Base-by-base conservation (phyloP, 2,797 vertebrate species). In the Paramormyrops hopkinsi region DNA sequence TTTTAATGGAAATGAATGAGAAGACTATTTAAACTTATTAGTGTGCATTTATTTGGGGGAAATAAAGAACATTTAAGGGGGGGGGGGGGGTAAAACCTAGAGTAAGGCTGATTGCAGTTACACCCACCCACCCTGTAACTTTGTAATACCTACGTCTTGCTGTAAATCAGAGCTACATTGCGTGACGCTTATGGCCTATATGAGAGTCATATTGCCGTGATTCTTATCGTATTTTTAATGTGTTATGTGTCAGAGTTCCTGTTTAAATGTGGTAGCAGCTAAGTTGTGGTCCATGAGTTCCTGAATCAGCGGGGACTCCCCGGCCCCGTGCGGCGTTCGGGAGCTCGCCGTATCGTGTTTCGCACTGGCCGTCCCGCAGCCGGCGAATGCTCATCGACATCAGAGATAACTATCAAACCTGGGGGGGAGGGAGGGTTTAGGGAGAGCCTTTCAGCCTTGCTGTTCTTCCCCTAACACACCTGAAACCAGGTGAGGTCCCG, bases 401-500 rank as follows among this genome's bases (percentile, higher is more conserved):
- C 73, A 79, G 14, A 79, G 73, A 79, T 44, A 19, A 19, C 73
- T 44, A 37, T 79, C 73, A 44, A 79, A 44, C 37, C 33, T n/a
- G 29, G 33, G 29, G 69, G 69, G 37, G 33, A 0, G 69, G 29
- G 33, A 12, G 0, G 69, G 1, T 17, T 37, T 33, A 14, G 1
- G 69, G 33, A 17, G 4, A 37, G 11, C 65, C 29, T 33, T 73
- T 37, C 14, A 41, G 19, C 37, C 73, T 44, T 79, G 73, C 17
- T n/a, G 37, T 79, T 44, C 37, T 44, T 19, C 90, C 59, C 29
- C 91, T 82, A 92, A 93, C 92, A 89, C 92, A 93, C 94, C 41
- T 53, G 79, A 94, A 92, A 93, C 92, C 93, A 95, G 94, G 95
- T 94, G 95, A 92, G 92, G 92, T 90, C 92, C 93, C 86, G 84